phyloP scores from a whole-genome alignment of 1,140 invertebrate species.

The Belonocnema kinseyi region DNA sequence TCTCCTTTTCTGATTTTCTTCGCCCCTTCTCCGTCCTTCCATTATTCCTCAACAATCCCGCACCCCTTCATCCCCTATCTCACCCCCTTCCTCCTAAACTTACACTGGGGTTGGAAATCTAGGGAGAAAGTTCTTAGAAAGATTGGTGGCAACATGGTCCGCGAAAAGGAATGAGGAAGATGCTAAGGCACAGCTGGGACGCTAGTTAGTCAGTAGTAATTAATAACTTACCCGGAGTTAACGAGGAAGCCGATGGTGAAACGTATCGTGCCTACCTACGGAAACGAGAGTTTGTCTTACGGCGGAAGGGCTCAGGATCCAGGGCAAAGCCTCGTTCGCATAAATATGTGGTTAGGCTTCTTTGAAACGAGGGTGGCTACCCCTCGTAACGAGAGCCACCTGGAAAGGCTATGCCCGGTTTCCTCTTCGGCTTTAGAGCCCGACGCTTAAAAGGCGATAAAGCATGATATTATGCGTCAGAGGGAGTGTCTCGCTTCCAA shows the following conservation, averaged over 20 bases:
- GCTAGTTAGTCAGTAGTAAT: slow-evolving; percentile 68
- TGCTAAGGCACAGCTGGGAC: slow-evolving; percentile 64
- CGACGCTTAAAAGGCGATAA: slow-evolving; percentile 25
- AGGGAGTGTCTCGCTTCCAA: slow-evolving; percentile 5
- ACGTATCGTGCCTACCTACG: slow-evolving; percentile 48
- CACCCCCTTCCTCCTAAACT: not conserved
- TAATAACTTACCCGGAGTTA: slow-evolving; percentile 69
- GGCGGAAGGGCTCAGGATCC: slow-evolving; percentile 34
- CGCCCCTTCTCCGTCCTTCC: too few relatives aligned
- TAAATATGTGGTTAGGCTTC: slow-evolving; percentile 42
- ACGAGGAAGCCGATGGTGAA: slow-evolving; percentile 63
- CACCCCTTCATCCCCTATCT: not conserved
- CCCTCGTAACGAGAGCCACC: slow-evolving; percentile 21
- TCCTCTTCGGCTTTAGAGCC: not conserved
- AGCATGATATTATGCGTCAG: slow-evolving; percentile 10
- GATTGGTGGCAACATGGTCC: not conserved
- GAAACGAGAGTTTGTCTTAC: slow-evolving; percentile 39
- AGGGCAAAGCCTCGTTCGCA: slow-evolving; percentile 39
- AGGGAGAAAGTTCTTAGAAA: slow-evolving; percentile 50
- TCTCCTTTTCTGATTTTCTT: too few relatives aligned
- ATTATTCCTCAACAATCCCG: not conserved
- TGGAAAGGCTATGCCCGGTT: not conserved
- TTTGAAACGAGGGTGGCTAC: slow-evolving; percentile 1
- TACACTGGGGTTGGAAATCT: slow-evolving; percentile 46
- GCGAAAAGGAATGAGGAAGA: slow-evolving; percentile 52